phyloP scores from a whole-genome alignment of 2,113 vertebrate genomes.

The Notarius quadriscutis region DNA sequence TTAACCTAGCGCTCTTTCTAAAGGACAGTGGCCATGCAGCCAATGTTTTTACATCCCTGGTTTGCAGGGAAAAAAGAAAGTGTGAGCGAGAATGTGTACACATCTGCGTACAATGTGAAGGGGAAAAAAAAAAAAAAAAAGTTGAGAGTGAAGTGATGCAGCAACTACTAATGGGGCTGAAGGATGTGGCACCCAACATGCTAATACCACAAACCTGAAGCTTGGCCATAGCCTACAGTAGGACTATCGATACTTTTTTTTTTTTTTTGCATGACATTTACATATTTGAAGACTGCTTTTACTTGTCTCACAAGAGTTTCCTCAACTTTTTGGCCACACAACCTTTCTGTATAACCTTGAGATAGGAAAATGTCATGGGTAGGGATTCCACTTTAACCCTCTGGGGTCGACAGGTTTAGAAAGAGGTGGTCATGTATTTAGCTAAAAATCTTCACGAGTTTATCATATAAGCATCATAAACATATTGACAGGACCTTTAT shows the following conservation, averaged over 20 bases:
- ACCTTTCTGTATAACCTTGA: too few relatives aligned
- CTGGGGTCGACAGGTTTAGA: too few relatives aligned
- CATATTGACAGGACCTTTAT: too few relatives aligned
- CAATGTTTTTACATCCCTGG: not conserved
- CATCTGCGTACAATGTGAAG: not conserved
- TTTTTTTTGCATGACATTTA: not conserved
- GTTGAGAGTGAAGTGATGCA: not conserved
- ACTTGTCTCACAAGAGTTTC: too few relatives aligned
- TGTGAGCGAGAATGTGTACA: not conserved
- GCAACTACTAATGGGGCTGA: not conserved
- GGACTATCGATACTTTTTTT: not conserved
- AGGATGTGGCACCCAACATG: not conserved
- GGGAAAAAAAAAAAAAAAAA: not conserved
- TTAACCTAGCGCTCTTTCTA: not conserved
- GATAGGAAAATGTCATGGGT: too few relatives aligned
- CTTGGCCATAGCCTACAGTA: not conserved
- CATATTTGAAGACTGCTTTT: too few relatives aligned
- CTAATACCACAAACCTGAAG: not conserved
- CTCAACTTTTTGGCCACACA: too few relatives aligned
- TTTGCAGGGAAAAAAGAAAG: not conserved
- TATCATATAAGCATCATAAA: too few relatives aligned
- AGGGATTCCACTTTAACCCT: too few relatives aligned
- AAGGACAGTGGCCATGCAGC: not conserved
- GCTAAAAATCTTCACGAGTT: too few relatives aligned
- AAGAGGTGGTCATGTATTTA: too few relatives aligned